Evolutionary conservation across 2,113 vertebrate species (phyloP).

Genomic region (Globicephala melas): DNA sequence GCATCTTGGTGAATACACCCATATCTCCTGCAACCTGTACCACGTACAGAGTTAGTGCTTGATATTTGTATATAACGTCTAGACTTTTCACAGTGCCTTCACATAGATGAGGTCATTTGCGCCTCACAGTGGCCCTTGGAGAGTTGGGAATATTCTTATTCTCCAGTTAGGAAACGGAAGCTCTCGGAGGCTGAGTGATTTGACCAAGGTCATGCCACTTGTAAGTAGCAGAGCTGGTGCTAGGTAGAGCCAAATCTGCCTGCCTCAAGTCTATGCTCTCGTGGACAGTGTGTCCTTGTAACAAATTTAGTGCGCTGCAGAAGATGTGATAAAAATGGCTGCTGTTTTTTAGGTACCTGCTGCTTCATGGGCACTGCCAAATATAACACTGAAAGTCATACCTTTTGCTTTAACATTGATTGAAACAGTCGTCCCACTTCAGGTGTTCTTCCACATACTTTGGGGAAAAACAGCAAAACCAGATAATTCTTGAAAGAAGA

Average conservation of each 20-base stretch:
- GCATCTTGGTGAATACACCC: background rate
- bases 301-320: background rate
- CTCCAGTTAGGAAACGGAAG: background rate
- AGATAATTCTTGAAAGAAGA: background rate
- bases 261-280: background rate
- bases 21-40: background rate
- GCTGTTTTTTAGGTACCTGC: background rate
- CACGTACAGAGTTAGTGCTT: background rate
- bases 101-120: background rate
- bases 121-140: background rate
- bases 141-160: background rate
- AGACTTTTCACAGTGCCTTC: background rate
- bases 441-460: background rate
- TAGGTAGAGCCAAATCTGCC: background rate
- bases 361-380: background rate
- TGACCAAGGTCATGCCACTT: background rate
- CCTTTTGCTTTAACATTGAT: conserved; percentile 27
- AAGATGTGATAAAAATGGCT: background rate
- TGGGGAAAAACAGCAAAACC: background rate
- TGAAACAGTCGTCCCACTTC: background rate
- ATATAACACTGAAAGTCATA: background rate
- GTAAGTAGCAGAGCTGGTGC: background rate
- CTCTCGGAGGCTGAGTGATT: background rate
- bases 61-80: background rate
- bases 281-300: background rate